These are phyloP conservation scores for Cephalopholis sonnerati DNA, from an alignment of 2,113 vertebrate species.

Conservation along the genomic window DNA sequence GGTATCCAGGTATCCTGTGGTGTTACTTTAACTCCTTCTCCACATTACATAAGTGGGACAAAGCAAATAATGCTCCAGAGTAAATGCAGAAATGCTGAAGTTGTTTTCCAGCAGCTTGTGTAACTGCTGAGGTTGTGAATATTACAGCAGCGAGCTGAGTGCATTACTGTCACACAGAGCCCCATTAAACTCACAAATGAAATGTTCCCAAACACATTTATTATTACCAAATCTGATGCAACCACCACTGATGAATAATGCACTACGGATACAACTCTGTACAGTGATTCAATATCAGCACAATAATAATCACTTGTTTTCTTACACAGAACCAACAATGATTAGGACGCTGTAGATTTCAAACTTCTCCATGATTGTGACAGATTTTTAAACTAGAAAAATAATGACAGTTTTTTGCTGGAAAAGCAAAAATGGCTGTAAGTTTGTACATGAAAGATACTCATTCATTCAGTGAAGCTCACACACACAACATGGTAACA, in stretches of 20 bases:
- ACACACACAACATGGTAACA: background rate
- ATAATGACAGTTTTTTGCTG: constrained; percentile 29
- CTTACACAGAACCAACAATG: constrained; percentile 25
- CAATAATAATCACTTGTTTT: constrained; percentile 36
- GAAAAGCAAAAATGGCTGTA: constrained; percentile 1
- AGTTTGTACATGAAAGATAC: constrained; percentile 4
- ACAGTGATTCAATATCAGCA: constrained; percentile 57
- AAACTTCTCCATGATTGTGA: constrained; percentile 18
- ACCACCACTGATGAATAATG: constrained; percentile 52
- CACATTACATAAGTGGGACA: constrained; percentile 23
- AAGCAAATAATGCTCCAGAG: background rate
- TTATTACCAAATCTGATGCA: constrained; percentile 49
- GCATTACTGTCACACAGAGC: constrained; percentile 29
- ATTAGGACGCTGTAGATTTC: constrained; percentile 7
- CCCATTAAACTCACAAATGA: constrained; percentile 52
- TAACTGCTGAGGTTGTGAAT: constrained; percentile 45
- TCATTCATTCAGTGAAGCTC: constrained; percentile 32
- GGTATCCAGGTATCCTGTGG: background rate
- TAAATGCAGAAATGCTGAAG: constrained; percentile 19
- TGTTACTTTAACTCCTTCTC: background rate
- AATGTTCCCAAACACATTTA: constrained; percentile 65
- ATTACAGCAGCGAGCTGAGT: constrained; percentile 42
- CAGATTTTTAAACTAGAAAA: constrained; percentile 30
- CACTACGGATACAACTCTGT: constrained; percentile 49
- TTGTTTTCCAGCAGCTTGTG: constrained; percentile 36